phyloP scores from a whole-genome alignment of 2,888 invertebrate genomes.

The Phlogophora meticulosa region DNA sequence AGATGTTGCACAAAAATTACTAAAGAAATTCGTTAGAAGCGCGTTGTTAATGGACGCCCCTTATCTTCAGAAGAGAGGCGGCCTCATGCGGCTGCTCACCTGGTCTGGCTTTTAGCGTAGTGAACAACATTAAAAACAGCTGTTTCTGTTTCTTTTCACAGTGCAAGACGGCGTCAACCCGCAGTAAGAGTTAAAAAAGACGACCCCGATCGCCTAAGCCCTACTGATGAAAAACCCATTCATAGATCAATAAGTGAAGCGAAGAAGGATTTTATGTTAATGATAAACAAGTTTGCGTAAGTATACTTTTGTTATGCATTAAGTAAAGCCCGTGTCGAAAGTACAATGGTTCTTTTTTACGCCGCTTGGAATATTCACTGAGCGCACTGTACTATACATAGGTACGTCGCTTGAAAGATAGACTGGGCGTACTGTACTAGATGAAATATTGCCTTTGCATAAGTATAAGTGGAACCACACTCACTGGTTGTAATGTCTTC shows the following conservation, averaged over 20 bases:
- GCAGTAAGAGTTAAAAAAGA: slow-evolving; percentile 34
- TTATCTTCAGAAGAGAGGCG: no score
- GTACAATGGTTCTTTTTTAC: not conserved
- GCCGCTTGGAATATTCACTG: not conserved
- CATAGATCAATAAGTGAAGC: slow-evolving; percentile 26
- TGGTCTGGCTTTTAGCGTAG: no score
- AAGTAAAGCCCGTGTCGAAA: no score
- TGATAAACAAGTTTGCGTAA: slow-evolving; percentile 60
- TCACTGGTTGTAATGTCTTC: no score
- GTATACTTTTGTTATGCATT: slow-evolving; percentile 16
- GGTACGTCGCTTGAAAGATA: not conserved
- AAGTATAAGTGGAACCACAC: not conserved
- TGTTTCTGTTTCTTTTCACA: not conserved
- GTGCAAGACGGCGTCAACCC: slow-evolving; percentile 6
- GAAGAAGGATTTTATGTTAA: slow-evolving; percentile 40
- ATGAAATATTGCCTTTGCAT: no score
- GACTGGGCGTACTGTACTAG: not conserved
- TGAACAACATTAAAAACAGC: not conserved
- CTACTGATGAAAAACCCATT: not conserved
- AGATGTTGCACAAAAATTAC: no score
- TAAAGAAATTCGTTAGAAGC: no score
- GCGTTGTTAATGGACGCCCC: no score
- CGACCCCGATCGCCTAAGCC: slow-evolving; percentile 23
- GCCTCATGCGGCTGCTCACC: no score
- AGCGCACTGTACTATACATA: not conserved